Base-by-base conservation (phyloP, 2,797 vertebrate genomes). In the Crax fasciolata region DNA sequence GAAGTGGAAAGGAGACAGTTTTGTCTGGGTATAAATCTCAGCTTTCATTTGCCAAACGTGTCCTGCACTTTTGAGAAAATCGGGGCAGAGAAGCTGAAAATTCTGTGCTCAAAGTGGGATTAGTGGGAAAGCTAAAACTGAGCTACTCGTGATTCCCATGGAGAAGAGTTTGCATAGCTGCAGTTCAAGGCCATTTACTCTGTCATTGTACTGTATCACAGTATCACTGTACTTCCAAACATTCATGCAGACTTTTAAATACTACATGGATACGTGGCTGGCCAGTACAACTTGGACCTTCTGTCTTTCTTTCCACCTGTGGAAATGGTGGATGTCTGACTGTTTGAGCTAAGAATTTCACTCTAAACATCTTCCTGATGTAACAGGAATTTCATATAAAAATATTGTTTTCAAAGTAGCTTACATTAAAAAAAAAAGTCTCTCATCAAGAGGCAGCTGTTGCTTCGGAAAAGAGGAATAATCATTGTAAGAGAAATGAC, bases 11-110 rank as follows among this genome's bases (percentile, higher is more conserved):
- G 79, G 57, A 82, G 61, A 66, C 16, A 5, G 39, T 89, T 94
- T 83, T 89, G 57, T 71, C 71, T 76, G 90, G 30, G 13, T 71
- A 67, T 79, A 82, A 93, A 82, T 88, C 80, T 82, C 74, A 20
- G 30, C 44, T 92, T 55, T 76, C 75, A 55, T 66, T 70, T 82
- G 74, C 75, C 89, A 89, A 52, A 63, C 54, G 62, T 41, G 58
- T n/a, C 59, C 46, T 28, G 82, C 35, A 24, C 39, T 84, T 66
- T 19, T 21, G 70, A 77, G 85, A 58, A 90, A 72, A 78, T 38
- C 18, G 3, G 57, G 71, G 65, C 75, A 67, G 49, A 14, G 72
- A 76, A 91, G 90, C 44, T 86, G 78, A 87, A 68, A 87, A 85
- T 61, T 61, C 70, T 41, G 52, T 32, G 51, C 71, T 90, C 48